These are phyloP conservation scores for Himalopsyche japonica DNA, from an alignment of 2,888 invertebrate species.

Conservation along the genomic window DNA sequence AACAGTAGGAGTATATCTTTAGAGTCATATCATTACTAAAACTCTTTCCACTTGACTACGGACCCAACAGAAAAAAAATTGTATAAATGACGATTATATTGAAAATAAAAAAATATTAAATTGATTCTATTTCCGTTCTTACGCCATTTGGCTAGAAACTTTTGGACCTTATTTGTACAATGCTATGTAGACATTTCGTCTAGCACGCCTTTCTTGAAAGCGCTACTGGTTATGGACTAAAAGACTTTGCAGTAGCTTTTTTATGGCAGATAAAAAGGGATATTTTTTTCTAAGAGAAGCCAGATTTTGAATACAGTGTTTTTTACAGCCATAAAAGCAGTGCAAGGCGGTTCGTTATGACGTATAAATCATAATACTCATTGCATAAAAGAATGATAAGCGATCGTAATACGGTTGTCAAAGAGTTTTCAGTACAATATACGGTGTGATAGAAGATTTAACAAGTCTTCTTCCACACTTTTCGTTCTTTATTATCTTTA, in stretches of 20 bases:
- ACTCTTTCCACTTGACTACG: too few relatives aligned
- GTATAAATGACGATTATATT: too few relatives aligned
- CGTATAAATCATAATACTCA: not conserved
- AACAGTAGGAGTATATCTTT: too few relatives aligned
- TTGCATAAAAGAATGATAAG: not conserved
- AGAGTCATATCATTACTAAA: too few relatives aligned
- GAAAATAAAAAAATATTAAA: too few relatives aligned
- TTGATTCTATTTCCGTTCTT: too few relatives aligned
- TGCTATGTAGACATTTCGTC: too few relatives aligned
- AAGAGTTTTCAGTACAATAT: not conserved
- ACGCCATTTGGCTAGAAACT: too few relatives aligned
- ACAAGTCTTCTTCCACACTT: too few relatives aligned
- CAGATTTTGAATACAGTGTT: not conserved
- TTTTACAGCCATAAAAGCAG: not conserved
- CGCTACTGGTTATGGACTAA: not conserved
- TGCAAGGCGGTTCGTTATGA: not conserved
- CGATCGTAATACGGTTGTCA: not conserved
- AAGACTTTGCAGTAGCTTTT: not conserved
- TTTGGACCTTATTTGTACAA: too few relatives aligned
- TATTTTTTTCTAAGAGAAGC: slow-evolving; percentile 10
- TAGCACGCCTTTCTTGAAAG: not conserved
- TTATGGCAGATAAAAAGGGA: slow-evolving; percentile 33
- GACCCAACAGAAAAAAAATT: too few relatives aligned
- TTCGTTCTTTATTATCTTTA: too few relatives aligned
- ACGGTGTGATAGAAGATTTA: not conserved